Conservation (phyloP, 2,113 vertebrate species). For the Cyanoramphus novaezelandiae region DNA sequence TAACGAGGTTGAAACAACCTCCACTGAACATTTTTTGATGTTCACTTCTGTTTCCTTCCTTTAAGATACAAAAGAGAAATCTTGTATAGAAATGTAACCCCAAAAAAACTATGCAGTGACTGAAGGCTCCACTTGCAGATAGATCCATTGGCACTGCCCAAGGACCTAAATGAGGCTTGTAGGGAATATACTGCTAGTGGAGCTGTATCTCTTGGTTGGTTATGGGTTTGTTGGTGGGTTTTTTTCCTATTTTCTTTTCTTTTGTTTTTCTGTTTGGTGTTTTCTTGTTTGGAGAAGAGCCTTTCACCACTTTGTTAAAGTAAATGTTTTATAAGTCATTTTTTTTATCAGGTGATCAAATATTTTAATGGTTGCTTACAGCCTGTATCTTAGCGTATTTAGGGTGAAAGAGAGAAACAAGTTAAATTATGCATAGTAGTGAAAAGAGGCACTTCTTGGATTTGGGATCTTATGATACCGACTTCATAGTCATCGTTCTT, state of each 20-base stretch:
- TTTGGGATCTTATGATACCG: neutral
- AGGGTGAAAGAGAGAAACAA: neutral
- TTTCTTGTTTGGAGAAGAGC: neutral
- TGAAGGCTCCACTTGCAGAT: neutral
- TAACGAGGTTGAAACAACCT: neutral
- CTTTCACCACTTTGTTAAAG: neutral
- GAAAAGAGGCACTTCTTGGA: neutral
- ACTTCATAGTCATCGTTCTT: neutral
- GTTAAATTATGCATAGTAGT: neutral
- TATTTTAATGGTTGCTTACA: neutral
- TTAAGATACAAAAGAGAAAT: neutral
- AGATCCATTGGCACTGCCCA: neutral
- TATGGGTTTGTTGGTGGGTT: neutral
- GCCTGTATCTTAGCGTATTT: neutral
- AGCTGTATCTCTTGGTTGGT: neutral
- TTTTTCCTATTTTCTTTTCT: neutral
- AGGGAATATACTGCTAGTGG: neutral
- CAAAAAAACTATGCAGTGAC: fast-evolving
- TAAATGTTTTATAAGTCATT: neutral
- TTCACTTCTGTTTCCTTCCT: neutral
- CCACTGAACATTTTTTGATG: neutral
- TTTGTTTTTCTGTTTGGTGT: no score
- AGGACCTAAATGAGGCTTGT: neutral
- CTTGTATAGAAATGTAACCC: neutral
- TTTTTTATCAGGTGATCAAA: neutral